A percentile compares a stretch with the other conserved stretches of the same genome.
phyloP scores from a whole-genome alignment of 2,797 vertebrate species.

The Oreochromis mossambicus region DNA sequence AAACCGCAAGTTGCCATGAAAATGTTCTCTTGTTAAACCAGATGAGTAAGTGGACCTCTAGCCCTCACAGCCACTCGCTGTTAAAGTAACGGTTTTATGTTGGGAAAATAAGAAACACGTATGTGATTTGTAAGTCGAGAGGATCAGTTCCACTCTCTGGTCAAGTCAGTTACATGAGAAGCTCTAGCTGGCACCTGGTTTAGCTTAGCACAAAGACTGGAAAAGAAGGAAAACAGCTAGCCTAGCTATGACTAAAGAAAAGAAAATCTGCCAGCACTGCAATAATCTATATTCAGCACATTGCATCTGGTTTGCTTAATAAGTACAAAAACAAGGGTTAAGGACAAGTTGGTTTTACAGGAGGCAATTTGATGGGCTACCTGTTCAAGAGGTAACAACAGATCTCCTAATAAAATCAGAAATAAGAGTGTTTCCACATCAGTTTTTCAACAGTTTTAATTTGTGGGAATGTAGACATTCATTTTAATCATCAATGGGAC shows the following conservation, averaged over 20 bases:
- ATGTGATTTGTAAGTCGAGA: not conserved
- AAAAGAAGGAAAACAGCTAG: not conserved
- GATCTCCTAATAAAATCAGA: not conserved
- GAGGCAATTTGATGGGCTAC: not conserved
- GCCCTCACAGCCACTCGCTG: not conserved
- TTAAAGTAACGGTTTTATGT: not conserved
- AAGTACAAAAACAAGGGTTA: not conserved
- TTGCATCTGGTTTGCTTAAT: not conserved
- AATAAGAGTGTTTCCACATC: not conserved
- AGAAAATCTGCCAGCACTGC: not conserved
- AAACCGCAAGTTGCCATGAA: conserved; percentile 14
- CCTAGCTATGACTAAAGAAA: not conserved
- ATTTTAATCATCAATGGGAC: not conserved
- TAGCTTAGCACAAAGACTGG: not conserved
- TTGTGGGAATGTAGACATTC: not conserved
- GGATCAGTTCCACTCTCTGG: not conserved
- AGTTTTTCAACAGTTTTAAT: not conserved
- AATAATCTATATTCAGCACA: not conserved
- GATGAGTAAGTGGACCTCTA: not conserved
- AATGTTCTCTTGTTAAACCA: conserved; percentile 10
- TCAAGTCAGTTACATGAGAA: not conserved
- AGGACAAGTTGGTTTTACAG: not conserved
- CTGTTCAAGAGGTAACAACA: not conserved
- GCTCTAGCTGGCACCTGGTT: not conserved
- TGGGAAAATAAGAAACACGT: not conserved